These are phyloP conservation scores for Ctenochaetus hawaiiensis DNA, from an alignment of 2,797 vertebrate genomes.

Conservation along the genomic window DNA sequence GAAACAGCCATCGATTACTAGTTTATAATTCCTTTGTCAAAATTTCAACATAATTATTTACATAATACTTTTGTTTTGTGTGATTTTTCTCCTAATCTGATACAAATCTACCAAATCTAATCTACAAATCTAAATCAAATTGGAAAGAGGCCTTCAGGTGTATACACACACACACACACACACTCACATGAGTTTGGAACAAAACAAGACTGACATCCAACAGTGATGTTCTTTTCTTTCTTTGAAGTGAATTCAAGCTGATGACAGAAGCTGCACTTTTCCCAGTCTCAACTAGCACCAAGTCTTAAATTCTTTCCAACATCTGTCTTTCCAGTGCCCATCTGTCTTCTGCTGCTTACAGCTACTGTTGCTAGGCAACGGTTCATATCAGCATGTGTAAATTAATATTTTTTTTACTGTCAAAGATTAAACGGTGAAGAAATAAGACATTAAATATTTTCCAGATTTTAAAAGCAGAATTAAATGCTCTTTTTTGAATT, in stretches of 20 bases:
- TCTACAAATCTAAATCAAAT: background rate
- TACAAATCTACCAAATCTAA: background rate
- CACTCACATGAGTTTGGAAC: too few species aligned
- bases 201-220: too few species aligned
- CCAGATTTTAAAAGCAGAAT: background rate
- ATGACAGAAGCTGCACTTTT: slow-evolving; percentile 16
- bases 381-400: slow-evolving; percentile 36
- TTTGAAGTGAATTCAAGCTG: slow-evolving; percentile 14
- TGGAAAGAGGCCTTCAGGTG: background rate
- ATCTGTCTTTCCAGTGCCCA: slow-evolving; percentile 27
- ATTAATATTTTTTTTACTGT: slow-evolving; percentile 29
- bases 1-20: background rate
- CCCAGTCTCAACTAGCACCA: background rate
- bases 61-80: background rate
- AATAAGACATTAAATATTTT: slow-evolving; percentile 7
- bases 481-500: background rate
- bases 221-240: too few species aligned
- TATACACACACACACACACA: too few species aligned
- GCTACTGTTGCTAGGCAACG: slow-evolving; percentile 38
- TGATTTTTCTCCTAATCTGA: slow-evolving; percentile 4
- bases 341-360: slow-evolving; percentile 22
- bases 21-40: background rate
- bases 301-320: slow-evolving; percentile 13
- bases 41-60: background rate
- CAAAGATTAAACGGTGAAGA: slow-evolving; percentile 3